phyloP scores from a whole-genome alignment of 2,113 vertebrate genomes.

The Protobothrops flavoviridis region DNA sequence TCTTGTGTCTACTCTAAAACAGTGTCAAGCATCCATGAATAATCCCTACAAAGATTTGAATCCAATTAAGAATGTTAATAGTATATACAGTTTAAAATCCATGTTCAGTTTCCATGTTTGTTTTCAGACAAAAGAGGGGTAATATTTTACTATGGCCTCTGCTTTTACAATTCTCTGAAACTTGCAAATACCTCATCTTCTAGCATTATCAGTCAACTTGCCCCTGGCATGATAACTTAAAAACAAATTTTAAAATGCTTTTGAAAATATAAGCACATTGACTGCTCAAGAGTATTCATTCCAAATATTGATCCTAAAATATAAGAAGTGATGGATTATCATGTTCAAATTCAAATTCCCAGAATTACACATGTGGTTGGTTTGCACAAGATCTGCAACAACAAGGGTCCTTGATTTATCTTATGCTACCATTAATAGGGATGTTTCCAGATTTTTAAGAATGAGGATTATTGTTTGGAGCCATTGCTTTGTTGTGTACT shows the following conservation, averaged over 20 bases:
- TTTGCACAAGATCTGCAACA: not conserved
- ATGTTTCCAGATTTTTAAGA: rapidly evolving
- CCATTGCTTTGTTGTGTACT: not conserved
- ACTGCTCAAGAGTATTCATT: constrained; percentile 54
- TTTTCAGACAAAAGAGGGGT: not conserved
- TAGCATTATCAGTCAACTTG: constrained; percentile 32
- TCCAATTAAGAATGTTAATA: not conserved
- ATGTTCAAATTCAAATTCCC: not conserved
- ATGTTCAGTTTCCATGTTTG: not conserved
- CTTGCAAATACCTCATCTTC: constrained; percentile 24
- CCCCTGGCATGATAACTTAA: not conserved
- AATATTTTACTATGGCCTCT: not conserved
- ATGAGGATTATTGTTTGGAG: not conserved
- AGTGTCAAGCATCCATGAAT: not conserved
- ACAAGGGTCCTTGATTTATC: rapidly evolving
- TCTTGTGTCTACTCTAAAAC: not conserved
- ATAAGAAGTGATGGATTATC: not conserved
- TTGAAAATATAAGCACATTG: constrained; percentile 15
- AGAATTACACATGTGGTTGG: not conserved
- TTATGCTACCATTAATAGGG: rapidly evolving
- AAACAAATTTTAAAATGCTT: not conserved
- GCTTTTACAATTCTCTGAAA: not conserved
- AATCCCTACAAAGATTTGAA: not conserved
- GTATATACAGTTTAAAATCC: not conserved
- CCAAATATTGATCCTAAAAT: constrained; percentile 25